A percentile compares a stretch with the other conserved stretches of the same genome.
phyloP scores from a whole-genome alignment of 2,888 invertebrate genomes.

The Drosophila colorata region DNA sequence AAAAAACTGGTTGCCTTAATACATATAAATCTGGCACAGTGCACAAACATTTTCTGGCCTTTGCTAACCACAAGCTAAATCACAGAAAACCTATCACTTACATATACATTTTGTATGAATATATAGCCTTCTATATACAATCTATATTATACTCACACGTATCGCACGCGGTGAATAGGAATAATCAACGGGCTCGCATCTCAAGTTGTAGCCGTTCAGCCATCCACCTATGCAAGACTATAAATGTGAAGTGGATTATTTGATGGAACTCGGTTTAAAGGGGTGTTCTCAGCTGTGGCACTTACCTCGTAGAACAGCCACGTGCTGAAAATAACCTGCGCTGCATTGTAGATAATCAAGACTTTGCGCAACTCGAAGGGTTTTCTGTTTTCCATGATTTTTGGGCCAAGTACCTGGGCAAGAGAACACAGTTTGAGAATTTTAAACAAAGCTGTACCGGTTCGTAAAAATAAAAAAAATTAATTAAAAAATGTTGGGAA shows the following conservation, averaged over 20 bases:
- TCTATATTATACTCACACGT: constrained; percentile 87
- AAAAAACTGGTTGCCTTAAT: constrained; percentile 71
- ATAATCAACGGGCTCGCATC: constrained; percentile 94
- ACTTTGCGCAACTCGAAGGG: constrained; percentile 91
- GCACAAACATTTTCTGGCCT: constrained; percentile 48
- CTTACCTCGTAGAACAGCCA: constrained; percentile 86
- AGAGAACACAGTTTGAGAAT: neutral
- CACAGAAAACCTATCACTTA: constrained; percentile 11
- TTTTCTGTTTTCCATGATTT: constrained; percentile 93
- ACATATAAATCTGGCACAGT: constrained; percentile 62
- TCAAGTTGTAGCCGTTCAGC: constrained; percentile 90
- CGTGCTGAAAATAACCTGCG: constrained; percentile 88
- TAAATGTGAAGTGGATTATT: constrained; percentile 27
- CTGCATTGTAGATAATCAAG: constrained; percentile 93
- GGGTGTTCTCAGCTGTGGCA: constrained; percentile 13
- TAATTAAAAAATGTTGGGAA: no score
- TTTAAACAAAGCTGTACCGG: no score
- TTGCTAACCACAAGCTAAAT: constrained; percentile 31
- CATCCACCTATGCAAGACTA: constrained; percentile 89
- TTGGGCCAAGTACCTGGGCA: constrained; percentile 89
- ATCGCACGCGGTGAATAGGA: constrained; percentile 89
- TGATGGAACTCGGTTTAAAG: neutral
- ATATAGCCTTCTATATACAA: neutral
- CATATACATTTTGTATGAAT: constrained; percentile 8
- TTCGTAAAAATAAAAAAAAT: no score